A percentile compares a stretch with the other conserved stretches of the same genome.
Evolutionary conservation across 2,797 vertebrate species (phyloP).

Genomic region (Myioborus miniatus): DNA sequence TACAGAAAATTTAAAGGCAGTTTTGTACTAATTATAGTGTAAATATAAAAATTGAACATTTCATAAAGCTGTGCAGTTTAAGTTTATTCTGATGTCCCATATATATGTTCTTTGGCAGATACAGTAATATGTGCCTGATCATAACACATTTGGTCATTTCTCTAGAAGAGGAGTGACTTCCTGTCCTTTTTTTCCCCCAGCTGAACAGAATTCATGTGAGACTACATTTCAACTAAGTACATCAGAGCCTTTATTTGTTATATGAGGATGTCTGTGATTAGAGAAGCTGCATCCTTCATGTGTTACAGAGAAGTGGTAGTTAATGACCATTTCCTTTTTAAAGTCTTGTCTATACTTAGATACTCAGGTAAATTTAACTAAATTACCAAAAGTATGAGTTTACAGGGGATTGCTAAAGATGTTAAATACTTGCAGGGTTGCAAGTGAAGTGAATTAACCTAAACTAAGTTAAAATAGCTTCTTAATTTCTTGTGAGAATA

Average conservation of each 20-base stretch:
- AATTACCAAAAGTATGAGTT: conserved; percentile 47
- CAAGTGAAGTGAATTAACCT: conserved; percentile 23
- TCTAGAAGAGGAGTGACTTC: background rate
- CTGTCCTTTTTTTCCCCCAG: background rate
- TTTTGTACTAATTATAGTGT: conserved; percentile 67
- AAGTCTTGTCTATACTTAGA: conserved; percentile 10
- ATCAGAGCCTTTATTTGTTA: background rate
- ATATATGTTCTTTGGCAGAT: conserved; percentile 7
- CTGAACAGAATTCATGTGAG: background rate
- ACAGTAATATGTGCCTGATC: conserved; percentile 15
- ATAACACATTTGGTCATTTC: background rate
- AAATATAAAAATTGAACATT: conserved; percentile 58
- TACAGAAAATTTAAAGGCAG: conserved; percentile 51
- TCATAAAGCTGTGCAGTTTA: conserved; percentile 52
- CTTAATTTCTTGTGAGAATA: conserved; percentile 19
- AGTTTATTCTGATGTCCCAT: conserved; percentile 27
- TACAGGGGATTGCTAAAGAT: conserved; percentile 18
- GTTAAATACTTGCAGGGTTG: background rate
- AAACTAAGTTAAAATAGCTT: background rate
- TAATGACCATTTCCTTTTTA: background rate
- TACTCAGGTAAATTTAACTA: conserved; percentile 57
- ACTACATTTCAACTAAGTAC: background rate
- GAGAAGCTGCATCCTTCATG: background rate
- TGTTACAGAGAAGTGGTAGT: conserved; percentile 12
- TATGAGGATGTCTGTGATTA: background rate